These are phyloP conservation scores for Melierax canorus DNA, from an alignment of 2,113 vertebrate genomes.

Conservation along the genomic window DNA sequence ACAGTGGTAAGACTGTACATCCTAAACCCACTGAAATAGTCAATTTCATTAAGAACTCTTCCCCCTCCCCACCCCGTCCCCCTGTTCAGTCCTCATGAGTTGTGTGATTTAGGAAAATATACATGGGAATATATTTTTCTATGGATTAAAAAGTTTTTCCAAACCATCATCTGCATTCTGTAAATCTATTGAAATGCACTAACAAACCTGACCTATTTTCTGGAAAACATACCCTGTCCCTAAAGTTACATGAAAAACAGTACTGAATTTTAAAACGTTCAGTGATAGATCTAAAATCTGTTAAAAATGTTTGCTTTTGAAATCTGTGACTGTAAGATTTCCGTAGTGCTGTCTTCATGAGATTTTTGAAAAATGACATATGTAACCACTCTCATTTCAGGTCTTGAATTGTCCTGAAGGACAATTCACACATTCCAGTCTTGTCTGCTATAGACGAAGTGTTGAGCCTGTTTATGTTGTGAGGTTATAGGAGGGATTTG, in stretches of 20 bases:
- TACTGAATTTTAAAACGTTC: neutral
- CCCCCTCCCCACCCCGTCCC: fast-evolving
- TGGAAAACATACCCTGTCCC: neutral
- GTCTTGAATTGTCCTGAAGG: neutral
- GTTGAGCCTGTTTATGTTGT: neutral
- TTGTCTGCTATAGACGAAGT: neutral
- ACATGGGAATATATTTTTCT: neutral
- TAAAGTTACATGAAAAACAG: neutral
- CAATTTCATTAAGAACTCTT: neutral
- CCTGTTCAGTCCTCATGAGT: neutral
- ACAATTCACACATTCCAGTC: neutral
- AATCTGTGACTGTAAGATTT: neutral
- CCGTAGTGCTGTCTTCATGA: neutral
- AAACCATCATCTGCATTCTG: neutral
- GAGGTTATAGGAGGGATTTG: neutral
- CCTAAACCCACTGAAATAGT: neutral
- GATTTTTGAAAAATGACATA: neutral
- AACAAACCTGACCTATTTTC: neutral
- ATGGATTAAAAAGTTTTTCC: neutral
- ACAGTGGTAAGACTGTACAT: slow-evolving; percentile 86
- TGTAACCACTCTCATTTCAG: neutral
- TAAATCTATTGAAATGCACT: neutral
- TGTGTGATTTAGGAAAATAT: neutral
- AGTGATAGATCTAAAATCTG: neutral
- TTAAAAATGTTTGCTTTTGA: neutral